These are phyloP conservation scores for Pristionchus pacificus DNA, from an alignment of 1,140 invertebrate genomes.

Conservation along the genomic window DNA sequence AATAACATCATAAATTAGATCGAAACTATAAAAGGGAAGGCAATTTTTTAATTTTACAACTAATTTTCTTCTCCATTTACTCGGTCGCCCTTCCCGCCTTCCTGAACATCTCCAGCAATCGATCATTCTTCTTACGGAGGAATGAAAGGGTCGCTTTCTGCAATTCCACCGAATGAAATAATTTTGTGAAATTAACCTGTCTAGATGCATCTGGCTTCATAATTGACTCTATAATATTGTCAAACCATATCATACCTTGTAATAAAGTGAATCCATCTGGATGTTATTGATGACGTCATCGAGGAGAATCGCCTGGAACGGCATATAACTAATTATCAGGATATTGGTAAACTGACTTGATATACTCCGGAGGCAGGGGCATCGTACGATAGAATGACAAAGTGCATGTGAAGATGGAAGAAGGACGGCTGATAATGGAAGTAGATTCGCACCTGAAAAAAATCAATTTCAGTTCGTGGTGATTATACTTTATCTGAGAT, in stretches of 20 bases:
- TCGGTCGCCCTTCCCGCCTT: constrained; percentile 3
- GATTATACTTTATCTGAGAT: no score
- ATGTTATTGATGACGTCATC: constrained; percentile 35
- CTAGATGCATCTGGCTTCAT: background rate
- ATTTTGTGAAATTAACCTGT: background rate
- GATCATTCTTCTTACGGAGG: constrained; percentile 20
- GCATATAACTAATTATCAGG: no score
- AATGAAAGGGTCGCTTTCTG: constrained; percentile 27
- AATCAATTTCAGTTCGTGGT: no score
- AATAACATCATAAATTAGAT: no score
- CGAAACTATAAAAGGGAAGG: no score
- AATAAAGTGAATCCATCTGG: constrained; percentile 13
- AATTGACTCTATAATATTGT: background rate
- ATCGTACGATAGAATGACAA: constrained; percentile 68
- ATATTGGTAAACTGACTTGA: no score
- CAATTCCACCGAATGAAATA: background rate
- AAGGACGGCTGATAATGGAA: constrained; percentile 94
- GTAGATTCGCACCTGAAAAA: constrained; percentile 63
- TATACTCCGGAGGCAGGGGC: constrained; percentile 14
- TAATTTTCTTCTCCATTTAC: no score
- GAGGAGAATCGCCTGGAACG: constrained; percentile 22
- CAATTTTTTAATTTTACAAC: no score
- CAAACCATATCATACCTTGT: constrained; percentile 3
- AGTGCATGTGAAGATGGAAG: constrained; percentile 92
- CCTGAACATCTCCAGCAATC: constrained; percentile 21